Conservation (phyloP, 2,113 vertebrate species). For the Crotalus tigris region DNA sequence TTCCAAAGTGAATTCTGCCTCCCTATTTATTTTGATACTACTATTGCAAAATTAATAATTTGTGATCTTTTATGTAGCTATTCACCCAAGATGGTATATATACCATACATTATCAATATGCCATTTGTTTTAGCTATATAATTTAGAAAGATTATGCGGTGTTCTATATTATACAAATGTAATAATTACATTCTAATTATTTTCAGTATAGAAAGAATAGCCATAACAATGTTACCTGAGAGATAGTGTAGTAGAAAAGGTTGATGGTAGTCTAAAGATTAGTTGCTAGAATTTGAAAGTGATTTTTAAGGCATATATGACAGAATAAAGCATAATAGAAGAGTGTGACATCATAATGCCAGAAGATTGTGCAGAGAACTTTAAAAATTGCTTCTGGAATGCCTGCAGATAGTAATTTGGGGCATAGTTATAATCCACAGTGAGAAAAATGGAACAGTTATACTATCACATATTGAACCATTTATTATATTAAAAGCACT, state of each 20-base stretch:
- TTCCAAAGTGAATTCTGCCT: neutral
- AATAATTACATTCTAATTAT: neutral
- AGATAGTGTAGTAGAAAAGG: neutral
- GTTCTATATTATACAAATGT: neutral
- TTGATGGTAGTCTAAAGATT: neutral
- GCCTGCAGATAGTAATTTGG: neutral
- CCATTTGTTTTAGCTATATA: neutral
- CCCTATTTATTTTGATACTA: neutral
- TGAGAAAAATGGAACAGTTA: neutral
- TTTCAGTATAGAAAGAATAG: neutral
- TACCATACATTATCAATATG: neutral
- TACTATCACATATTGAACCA: neutral
- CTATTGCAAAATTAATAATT: neutral
- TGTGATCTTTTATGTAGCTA: neutral
- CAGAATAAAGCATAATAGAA: neutral
- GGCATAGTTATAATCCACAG: neutral
- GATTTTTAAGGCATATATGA: neutral
- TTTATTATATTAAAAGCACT: neutral
- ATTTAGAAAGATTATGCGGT: neutral
- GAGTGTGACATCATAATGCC: neutral
- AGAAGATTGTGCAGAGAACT: neutral
- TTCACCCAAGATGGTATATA: neutral
- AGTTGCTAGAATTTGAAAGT: neutral
- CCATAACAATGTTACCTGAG: neutral
- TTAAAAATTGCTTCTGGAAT: neutral